These are phyloP conservation scores for Loriculus beryllinus DNA, from an alignment of 2,797 vertebrate species.

Conservation along the genomic window DNA sequence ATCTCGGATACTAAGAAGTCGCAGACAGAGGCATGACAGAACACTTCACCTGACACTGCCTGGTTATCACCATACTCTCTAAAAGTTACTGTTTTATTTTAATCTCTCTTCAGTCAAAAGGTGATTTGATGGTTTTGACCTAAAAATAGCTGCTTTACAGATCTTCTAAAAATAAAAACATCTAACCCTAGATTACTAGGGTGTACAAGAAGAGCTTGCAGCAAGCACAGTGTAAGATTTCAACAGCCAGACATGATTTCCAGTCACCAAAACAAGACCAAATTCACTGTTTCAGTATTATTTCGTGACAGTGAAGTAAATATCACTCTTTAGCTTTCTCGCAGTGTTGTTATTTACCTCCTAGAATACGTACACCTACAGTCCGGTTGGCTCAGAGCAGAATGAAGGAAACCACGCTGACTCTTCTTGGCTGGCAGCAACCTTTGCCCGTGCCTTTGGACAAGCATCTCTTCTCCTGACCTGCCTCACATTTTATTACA, in stretches of 20 bases:
- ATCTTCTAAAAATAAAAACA: slow-evolving; percentile 2
- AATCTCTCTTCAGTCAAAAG: slow-evolving; percentile 1
- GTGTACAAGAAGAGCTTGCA: not conserved
- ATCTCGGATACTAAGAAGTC: not conserved
- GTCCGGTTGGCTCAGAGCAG: not conserved
- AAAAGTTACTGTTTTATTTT: slow-evolving; percentile 22
- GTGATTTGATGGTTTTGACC: not conserved
- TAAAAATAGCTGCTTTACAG: not conserved
- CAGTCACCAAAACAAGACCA: slow-evolving; percentile 17
- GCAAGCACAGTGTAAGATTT: not conserved
- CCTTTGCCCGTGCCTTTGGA: not conserved
- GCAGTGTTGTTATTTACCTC: not conserved
- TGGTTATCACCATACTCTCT: not conserved
- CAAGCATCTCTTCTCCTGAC: not conserved
- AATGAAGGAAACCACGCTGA: not conserved
- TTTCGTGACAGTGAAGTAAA: not conserved
- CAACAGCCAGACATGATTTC: slow-evolving; percentile 10
- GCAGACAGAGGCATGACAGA: not conserved
- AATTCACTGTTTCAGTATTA: not conserved
- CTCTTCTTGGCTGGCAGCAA: not conserved
- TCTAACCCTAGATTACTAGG: not conserved
- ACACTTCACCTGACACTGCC: not conserved
- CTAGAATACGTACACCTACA: not conserved
- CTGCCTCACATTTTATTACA: not conserved
- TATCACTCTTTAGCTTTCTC: not conserved